phyloP scores from a whole-genome alignment of 2,113 vertebrate species.

The Egretta garzetta region DNA sequence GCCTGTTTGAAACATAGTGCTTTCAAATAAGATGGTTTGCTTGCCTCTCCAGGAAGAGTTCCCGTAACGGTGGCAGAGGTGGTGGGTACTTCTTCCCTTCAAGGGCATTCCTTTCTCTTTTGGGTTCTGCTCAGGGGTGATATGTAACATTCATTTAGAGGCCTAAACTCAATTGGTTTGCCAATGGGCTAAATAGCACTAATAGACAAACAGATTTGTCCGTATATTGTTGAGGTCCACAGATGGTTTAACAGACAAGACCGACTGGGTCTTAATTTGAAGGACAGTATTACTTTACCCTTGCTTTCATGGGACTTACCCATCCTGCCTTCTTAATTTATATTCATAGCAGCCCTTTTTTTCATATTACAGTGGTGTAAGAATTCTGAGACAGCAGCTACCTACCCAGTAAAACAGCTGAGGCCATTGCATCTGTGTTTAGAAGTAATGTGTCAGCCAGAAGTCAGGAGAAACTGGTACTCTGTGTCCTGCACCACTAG shows the following conservation, averaged over 20 bases:
- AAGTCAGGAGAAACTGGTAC: background rate
- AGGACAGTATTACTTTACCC: background rate
- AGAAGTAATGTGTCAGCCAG: background rate
- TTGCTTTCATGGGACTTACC: background rate
- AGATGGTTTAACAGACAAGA: background rate
- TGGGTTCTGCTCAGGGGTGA: background rate
- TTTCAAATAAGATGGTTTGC: background rate
- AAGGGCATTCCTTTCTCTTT: background rate
- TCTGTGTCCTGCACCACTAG: background rate
- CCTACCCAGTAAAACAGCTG: background rate
- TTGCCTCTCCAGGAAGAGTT: background rate
- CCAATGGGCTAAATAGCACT: background rate
- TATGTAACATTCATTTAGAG: background rate
- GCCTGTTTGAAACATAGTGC: background rate
- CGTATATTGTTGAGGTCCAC: background rate
- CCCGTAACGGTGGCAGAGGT: fast-evolving
- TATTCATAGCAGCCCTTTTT: background rate
- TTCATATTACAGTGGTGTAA: background rate
- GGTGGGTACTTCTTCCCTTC: background rate
- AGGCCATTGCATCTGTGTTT: background rate
- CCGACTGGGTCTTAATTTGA: background rate
- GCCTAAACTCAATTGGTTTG: background rate
- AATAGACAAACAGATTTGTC: background rate
- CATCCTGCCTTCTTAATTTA: background rate
- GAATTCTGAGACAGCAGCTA: background rate